Evolutionary conservation across 2,113 vertebrate genomes (phyloP), one percentile per base, ranked within the genome.

Genomic region (Ariopsis seemanni): DNA sequence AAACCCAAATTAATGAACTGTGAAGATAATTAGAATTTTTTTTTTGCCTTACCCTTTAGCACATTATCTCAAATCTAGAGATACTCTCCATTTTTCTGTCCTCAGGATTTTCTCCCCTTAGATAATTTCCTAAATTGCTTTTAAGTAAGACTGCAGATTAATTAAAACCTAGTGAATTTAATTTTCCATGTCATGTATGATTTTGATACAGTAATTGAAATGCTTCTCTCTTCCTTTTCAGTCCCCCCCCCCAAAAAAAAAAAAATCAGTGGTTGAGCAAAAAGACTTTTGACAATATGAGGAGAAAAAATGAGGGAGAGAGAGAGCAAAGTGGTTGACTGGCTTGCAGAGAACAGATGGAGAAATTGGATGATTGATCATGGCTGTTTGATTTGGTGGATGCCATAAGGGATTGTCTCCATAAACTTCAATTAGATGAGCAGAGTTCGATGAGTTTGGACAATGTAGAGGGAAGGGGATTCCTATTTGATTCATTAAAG

Each of bases 81-180:
- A 57, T 78, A 58, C 14, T 30, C 72, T 85, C 67, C 10, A 34
- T 69, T 34, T 53, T 86, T 85, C 80, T 89, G 89, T 89, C 88
- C 86, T 52, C 74, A 81, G 88, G 86, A 86, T 77, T 88, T 85
- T 67, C 84, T 85, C 50, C 34, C 52, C 84, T 89, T 90, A 91
- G 93, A 94, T 93, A 90, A 93, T 94, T 93, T 94, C 92, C 94
- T 93, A 94, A 94, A 95, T 95, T 94, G 93, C 92, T 92, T 95
- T 95, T 92, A 95, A 94, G 93, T 95, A 94, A 95, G 93, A 92
- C 90, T 92, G 92, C 90, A 92, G 92, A 95, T 95, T 95, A 95
- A 95, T 96, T 95, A 95, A 95, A 95, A 94, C 89, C 85, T 92
- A 93, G 92, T 94, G 90, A 90, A 93, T 95, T 94, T 93, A 93